Conservation (phyloP, 2,888 invertebrate genomes). For the Taphrorychus bicolor region DNA sequence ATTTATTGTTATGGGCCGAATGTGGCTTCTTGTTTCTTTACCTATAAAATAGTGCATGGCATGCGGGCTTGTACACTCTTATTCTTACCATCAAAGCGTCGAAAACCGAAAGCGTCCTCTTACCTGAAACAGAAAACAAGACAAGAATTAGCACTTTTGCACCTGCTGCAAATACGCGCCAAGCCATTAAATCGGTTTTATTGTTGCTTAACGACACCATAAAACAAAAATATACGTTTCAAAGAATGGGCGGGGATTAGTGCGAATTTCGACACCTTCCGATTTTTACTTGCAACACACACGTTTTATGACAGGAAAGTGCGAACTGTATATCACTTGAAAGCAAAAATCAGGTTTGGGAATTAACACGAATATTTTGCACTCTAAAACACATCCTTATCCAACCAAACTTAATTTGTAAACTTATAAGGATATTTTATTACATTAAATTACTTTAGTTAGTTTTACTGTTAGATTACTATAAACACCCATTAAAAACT, state of each 20-base stretch:
- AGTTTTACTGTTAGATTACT: no score
- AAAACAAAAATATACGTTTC: neutral
- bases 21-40: slow-evolving; percentile 11
- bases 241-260: neutral
- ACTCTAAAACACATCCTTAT: no score
- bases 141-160: neutral
- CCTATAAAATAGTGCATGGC: neutral
- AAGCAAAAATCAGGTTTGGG: no score
- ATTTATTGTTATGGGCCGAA: slow-evolving; percentile 19
- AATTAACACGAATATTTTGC: no score
- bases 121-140: neutral
- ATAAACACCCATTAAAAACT: no score
- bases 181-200: neutral
- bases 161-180: neutral
- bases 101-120: neutral
- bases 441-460: no score
- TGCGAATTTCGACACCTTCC: neutral
- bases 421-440: no score
- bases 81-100: neutral
- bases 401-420: no score
- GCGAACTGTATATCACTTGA: neutral
- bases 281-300: neutral
- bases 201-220: neutral
- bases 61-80: neutral
- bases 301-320: neutral